These are phyloP conservation scores for Lerema accius DNA, from an alignment of 1,140 invertebrate species.

Conservation along the genomic window DNA sequence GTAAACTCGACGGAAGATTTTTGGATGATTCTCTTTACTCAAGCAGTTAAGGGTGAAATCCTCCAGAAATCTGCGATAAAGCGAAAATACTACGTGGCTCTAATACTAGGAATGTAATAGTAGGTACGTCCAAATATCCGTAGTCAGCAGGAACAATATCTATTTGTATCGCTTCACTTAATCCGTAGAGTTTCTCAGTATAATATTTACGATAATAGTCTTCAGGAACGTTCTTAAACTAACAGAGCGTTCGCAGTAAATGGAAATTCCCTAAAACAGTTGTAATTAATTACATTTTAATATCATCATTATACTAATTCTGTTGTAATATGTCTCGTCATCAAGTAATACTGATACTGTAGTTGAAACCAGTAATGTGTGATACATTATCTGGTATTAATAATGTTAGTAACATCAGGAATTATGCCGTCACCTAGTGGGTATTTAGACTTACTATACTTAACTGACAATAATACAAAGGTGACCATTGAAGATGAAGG, in stretches of 20 bases:
- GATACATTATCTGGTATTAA: background rate
- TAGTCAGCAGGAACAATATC: background rate
- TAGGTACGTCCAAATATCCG: background rate
- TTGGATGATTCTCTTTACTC: too few species aligned
- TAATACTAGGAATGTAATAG: too few species aligned
- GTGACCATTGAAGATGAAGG: too few species aligned
- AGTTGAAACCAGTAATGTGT: background rate
- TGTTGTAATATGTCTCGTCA: background rate
- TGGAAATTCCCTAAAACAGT: background rate
- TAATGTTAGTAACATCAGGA: background rate
- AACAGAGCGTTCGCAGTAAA: background rate
- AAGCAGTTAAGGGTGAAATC: too few species aligned
- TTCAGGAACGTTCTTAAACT: too few species aligned
- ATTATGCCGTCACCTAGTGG: background rate
- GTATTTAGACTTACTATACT: too few species aligned
- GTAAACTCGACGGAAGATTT: too few species aligned
- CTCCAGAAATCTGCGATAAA: too few species aligned
- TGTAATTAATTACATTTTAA: background rate
- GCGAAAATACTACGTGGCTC: too few species aligned
- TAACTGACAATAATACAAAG: too few species aligned
- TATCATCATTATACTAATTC: background rate
- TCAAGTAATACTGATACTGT: background rate
- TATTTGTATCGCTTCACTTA: background rate
- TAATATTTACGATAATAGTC: background rate
- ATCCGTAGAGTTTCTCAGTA: background rate